These are phyloP conservation scores for Limnephilus auricula DNA, from an alignment of 2,888 invertebrate genomes.

Conservation along the genomic window DNA sequence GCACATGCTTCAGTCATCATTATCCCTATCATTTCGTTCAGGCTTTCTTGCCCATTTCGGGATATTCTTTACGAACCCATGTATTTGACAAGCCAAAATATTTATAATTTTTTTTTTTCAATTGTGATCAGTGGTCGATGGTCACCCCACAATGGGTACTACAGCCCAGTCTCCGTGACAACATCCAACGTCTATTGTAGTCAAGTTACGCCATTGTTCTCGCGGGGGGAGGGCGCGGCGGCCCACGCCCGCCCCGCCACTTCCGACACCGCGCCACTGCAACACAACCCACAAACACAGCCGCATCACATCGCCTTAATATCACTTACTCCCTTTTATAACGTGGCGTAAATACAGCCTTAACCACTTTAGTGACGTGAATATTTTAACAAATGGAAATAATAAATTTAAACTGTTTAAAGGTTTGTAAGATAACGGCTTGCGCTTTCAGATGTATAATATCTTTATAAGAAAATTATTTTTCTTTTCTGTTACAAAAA, in stretches of 20 bases:
- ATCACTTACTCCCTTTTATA: background rate
- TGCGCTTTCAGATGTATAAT: too few relatives aligned
- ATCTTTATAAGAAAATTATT: too few relatives aligned
- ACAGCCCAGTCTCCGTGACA: constrained; percentile 21
- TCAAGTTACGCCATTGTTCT: constrained; percentile 37
- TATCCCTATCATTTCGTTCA: too few relatives aligned
- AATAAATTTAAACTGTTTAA: too few relatives aligned
- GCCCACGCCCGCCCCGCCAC: background rate
- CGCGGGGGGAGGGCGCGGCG: background rate
- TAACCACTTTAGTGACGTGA: background rate
- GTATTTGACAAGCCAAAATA: too few relatives aligned
- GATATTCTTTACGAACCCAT: too few relatives aligned
- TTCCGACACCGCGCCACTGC: constrained; percentile 41
- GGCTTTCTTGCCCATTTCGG: too few relatives aligned
- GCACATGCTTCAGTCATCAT: too few relatives aligned
- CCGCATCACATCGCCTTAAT: background rate
- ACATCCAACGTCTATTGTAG: constrained; percentile 6
- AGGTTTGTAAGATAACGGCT: too few relatives aligned
- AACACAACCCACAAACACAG: background rate
- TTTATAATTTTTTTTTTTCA: too few relatives aligned
- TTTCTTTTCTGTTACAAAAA: too few relatives aligned
- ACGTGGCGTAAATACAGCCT: background rate
- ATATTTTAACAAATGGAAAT: too few relatives aligned
- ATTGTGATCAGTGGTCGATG: background rate
- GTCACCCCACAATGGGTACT: constrained; percentile 24